Evolutionary conservation across 2,888 invertebrate genomes (phyloP).

Genomic region (Calameuta pallipes): DNA sequence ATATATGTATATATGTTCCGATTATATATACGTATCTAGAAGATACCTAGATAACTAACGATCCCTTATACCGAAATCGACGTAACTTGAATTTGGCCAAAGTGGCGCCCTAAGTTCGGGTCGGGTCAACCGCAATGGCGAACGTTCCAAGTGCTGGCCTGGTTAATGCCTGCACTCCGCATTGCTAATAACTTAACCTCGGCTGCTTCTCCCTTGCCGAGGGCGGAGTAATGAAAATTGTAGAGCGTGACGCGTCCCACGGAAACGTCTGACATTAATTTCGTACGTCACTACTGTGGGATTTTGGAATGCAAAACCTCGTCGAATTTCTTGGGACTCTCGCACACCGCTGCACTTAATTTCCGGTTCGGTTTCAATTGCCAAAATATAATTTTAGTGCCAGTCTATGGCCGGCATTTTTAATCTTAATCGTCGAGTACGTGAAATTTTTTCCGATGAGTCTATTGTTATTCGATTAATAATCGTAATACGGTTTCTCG

Average conservation of each 20-base stretch:
- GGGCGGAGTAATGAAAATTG: conserved; percentile 41
- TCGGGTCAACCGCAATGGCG: neutral
- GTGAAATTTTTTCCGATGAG: too few relatives aligned
- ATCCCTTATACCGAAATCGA: neutral
- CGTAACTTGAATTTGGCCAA: neutral
- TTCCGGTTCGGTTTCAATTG: neutral
- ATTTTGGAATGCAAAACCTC: neutral
- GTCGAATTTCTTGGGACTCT: neutral
- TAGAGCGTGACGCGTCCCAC: conserved; percentile 11
- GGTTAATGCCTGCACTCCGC: conserved; percentile 38
- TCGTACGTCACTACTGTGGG: neutral
- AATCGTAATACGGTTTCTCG: neutral
- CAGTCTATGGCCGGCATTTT: neutral
- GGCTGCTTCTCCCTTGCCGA: conserved; percentile 19
- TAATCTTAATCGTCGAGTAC: too few relatives aligned
- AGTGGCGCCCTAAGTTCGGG: conserved; percentile 8
- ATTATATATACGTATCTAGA: neutral
- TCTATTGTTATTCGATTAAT: neutral
- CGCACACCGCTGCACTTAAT: neutral
- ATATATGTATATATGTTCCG: neutral
- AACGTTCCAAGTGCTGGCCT: neutral
- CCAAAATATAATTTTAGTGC: neutral
- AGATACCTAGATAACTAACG: neutral
- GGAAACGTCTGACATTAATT: neutral
- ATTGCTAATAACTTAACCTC: conserved; percentile 48